Percentiles rank a stretch among this genome's conserved stretches.
phyloP scores from a whole-genome alignment of 2,113 vertebrate species.

The Numida meleagris region DNA sequence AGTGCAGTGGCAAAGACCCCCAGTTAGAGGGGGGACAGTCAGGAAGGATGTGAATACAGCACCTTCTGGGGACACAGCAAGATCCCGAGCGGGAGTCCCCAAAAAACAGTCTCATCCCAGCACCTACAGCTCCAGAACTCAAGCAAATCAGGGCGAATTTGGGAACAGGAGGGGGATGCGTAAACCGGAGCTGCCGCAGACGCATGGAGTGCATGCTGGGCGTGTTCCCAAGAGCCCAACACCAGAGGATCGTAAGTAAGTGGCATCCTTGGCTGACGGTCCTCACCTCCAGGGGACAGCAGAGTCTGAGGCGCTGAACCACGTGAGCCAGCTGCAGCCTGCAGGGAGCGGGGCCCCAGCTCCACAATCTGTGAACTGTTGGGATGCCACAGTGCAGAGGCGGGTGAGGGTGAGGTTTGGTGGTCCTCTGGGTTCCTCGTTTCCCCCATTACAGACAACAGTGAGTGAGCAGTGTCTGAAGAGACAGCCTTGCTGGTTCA shows the following conservation, averaged over 20 bases:
- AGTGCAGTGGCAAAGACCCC: neutral
- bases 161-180: neutral
- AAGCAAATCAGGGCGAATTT: neutral
- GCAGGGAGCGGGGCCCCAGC: neutral
- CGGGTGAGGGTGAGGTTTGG: neutral
- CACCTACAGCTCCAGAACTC: neutral
- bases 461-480: neutral
- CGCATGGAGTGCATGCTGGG: neutral
- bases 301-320: neutral
- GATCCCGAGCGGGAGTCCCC: neutral
- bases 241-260: slow-evolving; percentile 67
- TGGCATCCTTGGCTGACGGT: neutral
- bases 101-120: neutral
- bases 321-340: neutral
- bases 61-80: neutral
- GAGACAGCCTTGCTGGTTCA: neutral
- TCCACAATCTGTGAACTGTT: neutral
- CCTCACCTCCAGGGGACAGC: neutral
- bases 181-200: fast-evolving
- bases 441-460: neutral
- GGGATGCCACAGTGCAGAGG: neutral
- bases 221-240: neutral
- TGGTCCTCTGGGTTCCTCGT: neutral
- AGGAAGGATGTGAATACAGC: neutral
- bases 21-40: fast-evolving